A percentile compares a stretch with the other conserved stretches of the same genome.
These are phyloP conservation scores for Australoheros facetus DNA, from an alignment of 2,797 vertebrate genomes.

Conservation along the genomic window DNA sequence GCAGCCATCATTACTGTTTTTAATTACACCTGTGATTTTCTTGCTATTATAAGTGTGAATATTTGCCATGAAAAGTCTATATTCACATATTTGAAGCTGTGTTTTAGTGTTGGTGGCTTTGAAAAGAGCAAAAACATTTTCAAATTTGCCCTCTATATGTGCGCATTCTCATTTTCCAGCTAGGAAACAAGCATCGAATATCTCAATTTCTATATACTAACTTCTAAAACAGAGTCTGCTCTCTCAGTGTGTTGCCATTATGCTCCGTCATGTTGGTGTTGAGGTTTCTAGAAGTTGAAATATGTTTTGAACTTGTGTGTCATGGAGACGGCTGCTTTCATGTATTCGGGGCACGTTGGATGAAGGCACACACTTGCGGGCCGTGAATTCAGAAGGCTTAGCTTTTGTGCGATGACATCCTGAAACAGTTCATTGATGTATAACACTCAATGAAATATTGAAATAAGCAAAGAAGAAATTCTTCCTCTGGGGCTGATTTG, in stretches of 20 bases:
- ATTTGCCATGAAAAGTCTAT: background rate
- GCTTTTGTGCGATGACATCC: constrained; percentile 58
- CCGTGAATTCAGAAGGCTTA: constrained; percentile 62
- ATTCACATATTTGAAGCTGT: background rate
- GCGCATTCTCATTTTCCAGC: background rate
- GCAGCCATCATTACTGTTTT: background rate
- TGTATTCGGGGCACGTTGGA: constrained; percentile 61
- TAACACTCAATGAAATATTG: constrained; percentile 74
- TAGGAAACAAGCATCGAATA: background rate
- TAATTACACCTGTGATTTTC: background rate
- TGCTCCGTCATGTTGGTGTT: too few relatives aligned
- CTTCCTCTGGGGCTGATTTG: constrained; percentile 34
- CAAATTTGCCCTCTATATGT: background rate
- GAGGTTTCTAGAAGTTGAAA: constrained; percentile 29
- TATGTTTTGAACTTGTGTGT: constrained; percentile 38
- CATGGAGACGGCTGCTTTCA: constrained; percentile 40
- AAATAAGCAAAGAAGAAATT: constrained; percentile 62
- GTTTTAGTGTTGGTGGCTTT: background rate
- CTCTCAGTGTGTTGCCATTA: background rate
- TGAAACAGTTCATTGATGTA: constrained; percentile 75
- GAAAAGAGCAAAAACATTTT: background rate
- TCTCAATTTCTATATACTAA: background rate
- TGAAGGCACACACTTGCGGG: constrained; percentile 47
- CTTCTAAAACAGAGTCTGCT: background rate
- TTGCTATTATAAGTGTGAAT: background rate